phyloP scores from a whole-genome alignment of 2,113 vertebrate species.

The Mesoclemmys tuberculata region DNA sequence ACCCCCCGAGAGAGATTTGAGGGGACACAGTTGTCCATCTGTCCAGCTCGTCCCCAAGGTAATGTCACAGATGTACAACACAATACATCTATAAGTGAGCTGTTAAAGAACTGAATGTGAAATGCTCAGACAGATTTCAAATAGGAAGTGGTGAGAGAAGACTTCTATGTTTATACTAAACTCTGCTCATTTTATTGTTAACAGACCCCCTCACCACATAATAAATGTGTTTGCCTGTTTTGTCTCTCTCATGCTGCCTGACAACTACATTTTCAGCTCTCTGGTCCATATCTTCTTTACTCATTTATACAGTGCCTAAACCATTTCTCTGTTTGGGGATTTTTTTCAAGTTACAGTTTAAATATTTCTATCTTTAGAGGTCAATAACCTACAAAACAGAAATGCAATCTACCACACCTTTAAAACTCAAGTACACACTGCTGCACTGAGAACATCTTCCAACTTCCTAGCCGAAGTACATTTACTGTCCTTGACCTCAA shows the following conservation, averaged over 20 bases:
- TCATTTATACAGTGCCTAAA: neutral
- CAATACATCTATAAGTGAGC: neutral
- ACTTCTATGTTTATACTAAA: neutral
- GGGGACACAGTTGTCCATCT: neutral
- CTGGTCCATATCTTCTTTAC: neutral
- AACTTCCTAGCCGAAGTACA: neutral
- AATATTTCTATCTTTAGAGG: constrained; percentile 29
- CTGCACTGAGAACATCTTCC: neutral
- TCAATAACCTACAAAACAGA: neutral
- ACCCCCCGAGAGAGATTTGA: neutral
- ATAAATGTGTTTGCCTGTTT: neutral
- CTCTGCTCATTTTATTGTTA: neutral
- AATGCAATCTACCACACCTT: neutral
- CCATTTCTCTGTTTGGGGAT: neutral
- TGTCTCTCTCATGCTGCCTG: neutral
- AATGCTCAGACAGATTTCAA: neutral
- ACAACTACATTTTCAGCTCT: neutral
- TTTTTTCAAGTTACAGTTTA: neutral
- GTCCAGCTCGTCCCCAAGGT: neutral
- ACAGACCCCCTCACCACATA: neutral
- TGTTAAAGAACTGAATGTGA: neutral
- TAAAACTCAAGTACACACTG: neutral
- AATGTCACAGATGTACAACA: neutral
- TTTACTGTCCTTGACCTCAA: constrained; percentile 17
- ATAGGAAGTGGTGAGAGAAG: neutral